Conservation (phyloP, 1,140 invertebrate species). For the Ephestia elutella region DNA sequence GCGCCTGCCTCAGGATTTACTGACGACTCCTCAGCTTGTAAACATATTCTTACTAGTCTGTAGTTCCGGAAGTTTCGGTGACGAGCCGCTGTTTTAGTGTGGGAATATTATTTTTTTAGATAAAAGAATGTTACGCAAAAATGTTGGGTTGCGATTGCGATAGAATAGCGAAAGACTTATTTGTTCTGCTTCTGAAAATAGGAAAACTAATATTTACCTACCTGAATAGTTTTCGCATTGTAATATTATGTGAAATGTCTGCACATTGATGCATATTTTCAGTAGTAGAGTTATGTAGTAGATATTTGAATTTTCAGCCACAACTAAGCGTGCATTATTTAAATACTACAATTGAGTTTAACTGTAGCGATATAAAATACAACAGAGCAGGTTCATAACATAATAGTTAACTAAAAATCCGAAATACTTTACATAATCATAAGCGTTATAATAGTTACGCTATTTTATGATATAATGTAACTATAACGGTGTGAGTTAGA, state of each 20-base stretch:
- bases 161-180: too few species aligned
- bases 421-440: background rate
- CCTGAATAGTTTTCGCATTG: too few species aligned
- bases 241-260: too few species aligned
- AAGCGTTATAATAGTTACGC: background rate
- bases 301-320: too few species aligned
- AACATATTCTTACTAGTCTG: constrained; percentile 46
- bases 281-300: too few species aligned
- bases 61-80: constrained; percentile 7
- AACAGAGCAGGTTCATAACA: background rate
- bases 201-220: too few species aligned
- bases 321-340: too few species aligned
- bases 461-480: background rate
- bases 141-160: too few species aligned
- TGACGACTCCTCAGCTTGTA: constrained; percentile 46
- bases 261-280: too few species aligned
- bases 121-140: background rate
- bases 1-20: constrained; percentile 47
- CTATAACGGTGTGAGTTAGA: background rate
- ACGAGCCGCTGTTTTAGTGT: background rate
- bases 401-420: background rate
- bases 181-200: too few species aligned
- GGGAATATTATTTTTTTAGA: background rate
- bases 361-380: background rate
- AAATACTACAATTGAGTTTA: too few species aligned